Conservation (phyloP, 2,888 invertebrate species). For the Tiphia femorata region DNA sequence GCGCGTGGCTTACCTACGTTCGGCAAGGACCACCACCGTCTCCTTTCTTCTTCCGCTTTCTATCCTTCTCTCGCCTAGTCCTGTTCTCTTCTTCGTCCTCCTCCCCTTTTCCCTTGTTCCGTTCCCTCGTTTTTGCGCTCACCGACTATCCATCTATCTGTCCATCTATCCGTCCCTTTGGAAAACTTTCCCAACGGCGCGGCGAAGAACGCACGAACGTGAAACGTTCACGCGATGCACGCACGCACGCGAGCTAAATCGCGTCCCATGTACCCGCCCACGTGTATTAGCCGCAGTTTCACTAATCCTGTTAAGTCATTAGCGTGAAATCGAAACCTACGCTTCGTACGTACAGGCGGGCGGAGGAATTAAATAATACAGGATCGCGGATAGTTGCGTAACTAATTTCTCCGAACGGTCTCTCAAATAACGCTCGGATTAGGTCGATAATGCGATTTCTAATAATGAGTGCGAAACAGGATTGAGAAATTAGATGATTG, state of each 20-base stretch:
- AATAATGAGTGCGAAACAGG: too few relatives aligned
- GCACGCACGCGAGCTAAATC: constrained; percentile 9
- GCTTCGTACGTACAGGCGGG: not conserved
- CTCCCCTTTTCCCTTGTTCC: too few relatives aligned
- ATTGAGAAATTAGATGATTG: too few relatives aligned
- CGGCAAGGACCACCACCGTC: constrained; percentile 37
- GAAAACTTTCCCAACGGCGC: constrained; percentile 32
- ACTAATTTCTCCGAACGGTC: too few relatives aligned
- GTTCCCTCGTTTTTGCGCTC: too few relatives aligned
- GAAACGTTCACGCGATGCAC: constrained; percentile 29
- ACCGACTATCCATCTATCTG: too few relatives aligned
- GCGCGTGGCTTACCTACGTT: constrained; percentile 47
- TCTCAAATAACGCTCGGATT: too few relatives aligned
- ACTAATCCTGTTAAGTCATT: constrained; percentile 56
- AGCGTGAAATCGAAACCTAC: constrained; percentile 31
- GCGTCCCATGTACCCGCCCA: not conserved
- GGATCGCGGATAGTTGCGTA: too few relatives aligned
- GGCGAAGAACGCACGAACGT: constrained; percentile 26
- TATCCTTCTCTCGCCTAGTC: too few relatives aligned
- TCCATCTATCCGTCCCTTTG: too few relatives aligned
- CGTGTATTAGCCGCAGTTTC: constrained; percentile 36
- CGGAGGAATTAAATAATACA: constrained; percentile 1
- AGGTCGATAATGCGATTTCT: too few relatives aligned
- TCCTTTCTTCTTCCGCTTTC: constrained; percentile 28
- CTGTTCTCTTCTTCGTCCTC: too few relatives aligned